Evolutionary conservation across 1,140 invertebrate species (phyloP), one percentile per base, ranked within the genome.

Genomic region (Mactra quadrangularis): DNA sequence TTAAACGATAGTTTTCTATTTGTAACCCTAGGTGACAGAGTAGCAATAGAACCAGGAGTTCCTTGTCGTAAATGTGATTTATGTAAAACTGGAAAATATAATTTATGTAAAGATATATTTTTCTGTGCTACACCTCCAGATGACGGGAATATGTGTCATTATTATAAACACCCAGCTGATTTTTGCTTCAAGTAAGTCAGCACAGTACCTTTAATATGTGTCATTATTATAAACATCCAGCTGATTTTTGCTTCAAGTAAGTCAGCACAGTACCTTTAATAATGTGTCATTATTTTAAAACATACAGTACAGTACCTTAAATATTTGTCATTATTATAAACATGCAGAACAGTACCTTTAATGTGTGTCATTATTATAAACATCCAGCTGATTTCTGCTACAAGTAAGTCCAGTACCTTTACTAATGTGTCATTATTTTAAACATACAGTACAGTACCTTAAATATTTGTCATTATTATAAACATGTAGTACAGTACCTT

Each of bases 311-410:
- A n/a, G n/a, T n/a, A n/a, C n/a, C n/a, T n/a, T n/a, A n/a, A n/a
- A n/a, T n/a, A n/a, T n/a, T n/a, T n/a, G n/a, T n/a, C n/a, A n/a
- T n/a, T n/a, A n/a, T 11, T 50, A 13, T n/a, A 13, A 11, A 50
- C 11, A 50, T 13, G 11, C n/a, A 50, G 11, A 13, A n/a, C 47
- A n/a, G n/a, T n/a, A n/a, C n/a, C n/a, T n/a, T n/a, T n/a, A 98
- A 96, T 91, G 94, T 99, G 7, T 95, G 88, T 52, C 70, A 95
- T 84, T 98, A 95, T 91, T 98, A 97, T 91, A 96, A 95, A 66
- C 98, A 99, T 89, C 95, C 96, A 27, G 97, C 97, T 27, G 97
- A 98, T 93, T 99, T 98, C 92, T 99, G 97, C 90, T 97, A 95
- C 94, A 98, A 97, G 97, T 97, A 87, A 85, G 85, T 72, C n/a